Evolutionary conservation across 2,888 invertebrate genomes (phyloP).

Genomic region (Temnothorax unifasciatus): DNA sequence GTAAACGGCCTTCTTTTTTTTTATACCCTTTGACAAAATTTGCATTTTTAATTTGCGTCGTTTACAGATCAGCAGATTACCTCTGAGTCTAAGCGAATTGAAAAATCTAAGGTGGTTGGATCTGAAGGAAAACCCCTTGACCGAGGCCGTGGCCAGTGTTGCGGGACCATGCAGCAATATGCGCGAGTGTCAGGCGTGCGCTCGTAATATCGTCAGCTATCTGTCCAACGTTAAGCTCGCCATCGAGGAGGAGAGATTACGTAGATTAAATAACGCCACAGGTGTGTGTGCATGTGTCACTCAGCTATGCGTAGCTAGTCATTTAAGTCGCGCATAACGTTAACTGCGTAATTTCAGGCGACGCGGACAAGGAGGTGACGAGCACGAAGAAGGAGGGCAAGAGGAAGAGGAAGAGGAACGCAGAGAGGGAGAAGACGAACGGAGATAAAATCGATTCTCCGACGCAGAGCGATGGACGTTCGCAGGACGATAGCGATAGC

Average conservation of each 20-base stretch:
- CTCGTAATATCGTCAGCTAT: conserved; percentile 89
- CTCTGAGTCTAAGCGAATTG: conserved; percentile 91
- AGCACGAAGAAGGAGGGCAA: conserved; percentile 75
- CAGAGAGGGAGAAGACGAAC: conserved; percentile 71
- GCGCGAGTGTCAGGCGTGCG: conserved; percentile 91
- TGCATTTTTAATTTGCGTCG: neutral
- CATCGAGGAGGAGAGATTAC: conserved; percentile 85
- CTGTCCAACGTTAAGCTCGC: conserved; percentile 86
- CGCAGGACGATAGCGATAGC: conserved; percentile 12
- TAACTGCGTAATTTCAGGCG: conserved; percentile 15
- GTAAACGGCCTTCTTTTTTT: conserved; percentile 79
- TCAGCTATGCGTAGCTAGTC: neutral
- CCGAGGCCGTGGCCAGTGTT: conserved; percentile 89
- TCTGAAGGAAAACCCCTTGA: conserved; percentile 92
- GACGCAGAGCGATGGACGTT: neutral
- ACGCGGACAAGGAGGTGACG: conserved; percentile 50
- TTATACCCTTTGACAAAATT: neutral
- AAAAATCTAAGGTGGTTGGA: conserved; percentile 92
- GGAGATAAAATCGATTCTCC: conserved; percentile 46
- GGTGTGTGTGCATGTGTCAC: conserved; percentile 51
- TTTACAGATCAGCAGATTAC: conserved; percentile 87
- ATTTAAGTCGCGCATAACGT: neutral
- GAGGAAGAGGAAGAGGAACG: conserved; percentile 77
- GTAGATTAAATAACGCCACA: conserved; percentile 71
- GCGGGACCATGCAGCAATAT: conserved; percentile 92